phyloP scores from a whole-genome alignment of 2,888 invertebrate genomes.

The Drosophila sordidula region DNA sequence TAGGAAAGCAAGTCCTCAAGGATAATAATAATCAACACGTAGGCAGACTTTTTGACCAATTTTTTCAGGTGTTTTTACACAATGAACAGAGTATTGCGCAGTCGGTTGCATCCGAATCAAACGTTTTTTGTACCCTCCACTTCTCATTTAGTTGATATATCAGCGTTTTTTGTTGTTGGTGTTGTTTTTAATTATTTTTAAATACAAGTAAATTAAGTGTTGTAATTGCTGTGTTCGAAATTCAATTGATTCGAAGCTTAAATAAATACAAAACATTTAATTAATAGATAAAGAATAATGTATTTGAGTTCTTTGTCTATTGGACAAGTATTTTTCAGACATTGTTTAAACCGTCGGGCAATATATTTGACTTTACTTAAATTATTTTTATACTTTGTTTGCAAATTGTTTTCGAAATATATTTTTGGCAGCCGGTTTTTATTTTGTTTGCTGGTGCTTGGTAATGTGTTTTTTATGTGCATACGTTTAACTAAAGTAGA shows the following conservation, averaged over 20 bases:
- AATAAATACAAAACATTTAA: background rate
- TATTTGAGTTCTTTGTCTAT: background rate
- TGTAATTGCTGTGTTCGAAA: conserved; percentile 15
- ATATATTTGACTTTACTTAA: conserved; percentile 18
- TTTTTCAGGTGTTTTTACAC: background rate
- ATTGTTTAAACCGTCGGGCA: background rate
- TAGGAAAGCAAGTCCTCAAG: too few species aligned
- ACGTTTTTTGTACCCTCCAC: background rate
- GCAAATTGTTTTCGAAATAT: conserved; percentile 20
- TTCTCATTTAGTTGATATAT: conserved; percentile 7
- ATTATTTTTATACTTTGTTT: conserved; percentile 7
- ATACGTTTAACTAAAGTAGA: conserved; percentile 13
- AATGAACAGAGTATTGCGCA: background rate
- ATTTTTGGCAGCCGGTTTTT: conserved; percentile 45
- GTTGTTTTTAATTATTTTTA: conserved; percentile 13
- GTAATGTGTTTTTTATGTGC: conserved; percentile 27
- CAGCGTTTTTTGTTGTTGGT: background rate
- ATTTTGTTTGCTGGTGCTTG: conserved; percentile 12
- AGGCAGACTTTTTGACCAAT: too few species aligned
- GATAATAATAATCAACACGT: too few species aligned
- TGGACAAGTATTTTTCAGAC: background rate
- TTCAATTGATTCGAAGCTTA: background rate
- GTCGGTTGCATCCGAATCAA: background rate
- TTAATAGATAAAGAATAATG: background rate
- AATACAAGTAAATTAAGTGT: conserved; percentile 16